Conservation (phyloP, 2,113 vertebrate genomes). For the Mesembrinibis cayennensis region DNA sequence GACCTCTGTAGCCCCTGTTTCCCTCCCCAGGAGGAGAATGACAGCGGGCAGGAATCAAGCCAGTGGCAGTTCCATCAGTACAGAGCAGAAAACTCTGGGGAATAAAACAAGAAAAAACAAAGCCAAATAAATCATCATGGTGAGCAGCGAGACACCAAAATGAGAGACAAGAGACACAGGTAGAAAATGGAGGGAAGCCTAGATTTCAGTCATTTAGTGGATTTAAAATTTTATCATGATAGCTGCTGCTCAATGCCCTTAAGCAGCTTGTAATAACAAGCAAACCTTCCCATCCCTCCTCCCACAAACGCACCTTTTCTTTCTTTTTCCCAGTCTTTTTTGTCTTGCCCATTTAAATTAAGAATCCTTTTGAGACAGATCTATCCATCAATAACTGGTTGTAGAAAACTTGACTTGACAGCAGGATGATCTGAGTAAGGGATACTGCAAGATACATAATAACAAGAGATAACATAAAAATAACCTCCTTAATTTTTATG, state of each 20-base stretch:
- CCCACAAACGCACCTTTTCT: neutral
- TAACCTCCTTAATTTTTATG: neutral
- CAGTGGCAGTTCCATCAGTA: accelerated
- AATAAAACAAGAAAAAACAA: neutral
- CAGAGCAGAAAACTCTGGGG: neutral
- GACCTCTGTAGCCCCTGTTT: neutral
- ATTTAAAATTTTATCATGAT: neutral
- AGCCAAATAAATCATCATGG: neutral
- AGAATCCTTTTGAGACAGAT: neutral
- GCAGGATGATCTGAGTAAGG: neutral
- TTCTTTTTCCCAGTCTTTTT: neutral
- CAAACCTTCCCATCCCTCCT: neutral
- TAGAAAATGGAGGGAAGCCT: neutral
- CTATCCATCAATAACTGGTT: neutral
- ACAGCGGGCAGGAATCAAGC: neutral
- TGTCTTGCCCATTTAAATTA: neutral
- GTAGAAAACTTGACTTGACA: neutral
- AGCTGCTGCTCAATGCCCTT: neutral
- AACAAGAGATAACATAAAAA: neutral
- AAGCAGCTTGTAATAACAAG: neutral
- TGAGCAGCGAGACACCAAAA: neutral
- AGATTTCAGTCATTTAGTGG: neutral
- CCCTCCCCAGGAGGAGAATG: neutral
- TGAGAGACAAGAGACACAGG: neutral
- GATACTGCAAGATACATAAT: neutral